Percentiles rank a stretch among this genome's conserved stretches.
Conservation (phyloP, 2,888 invertebrate genomes). For the Nemoura dubitans region DNA sequence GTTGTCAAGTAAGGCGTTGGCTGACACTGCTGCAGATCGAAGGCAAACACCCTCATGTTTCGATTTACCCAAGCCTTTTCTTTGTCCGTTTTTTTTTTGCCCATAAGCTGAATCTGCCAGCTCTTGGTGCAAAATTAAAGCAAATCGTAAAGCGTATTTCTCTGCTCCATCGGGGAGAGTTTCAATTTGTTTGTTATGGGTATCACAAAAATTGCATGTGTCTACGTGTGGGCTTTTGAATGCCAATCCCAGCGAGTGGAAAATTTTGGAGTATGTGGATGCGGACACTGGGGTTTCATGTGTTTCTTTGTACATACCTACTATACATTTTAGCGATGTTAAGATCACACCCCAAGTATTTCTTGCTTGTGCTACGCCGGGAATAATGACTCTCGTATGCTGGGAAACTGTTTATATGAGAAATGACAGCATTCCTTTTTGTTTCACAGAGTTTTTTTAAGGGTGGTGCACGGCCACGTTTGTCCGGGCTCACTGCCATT, state of each 20-base stretch:
- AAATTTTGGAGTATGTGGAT: slow-evolving; percentile 19
- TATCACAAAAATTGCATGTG: slow-evolving; percentile 38
- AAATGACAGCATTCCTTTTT: not conserved
- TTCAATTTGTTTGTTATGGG: slow-evolving; percentile 15
- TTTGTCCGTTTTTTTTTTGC: slow-evolving; percentile 36
- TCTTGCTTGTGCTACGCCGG: not conserved
- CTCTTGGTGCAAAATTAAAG: slow-evolving; percentile 26
- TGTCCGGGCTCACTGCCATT: slow-evolving; percentile 15
- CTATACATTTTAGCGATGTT: slow-evolving; percentile 28
- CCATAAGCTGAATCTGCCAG: slow-evolving; percentile 29
- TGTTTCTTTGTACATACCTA: slow-evolving; percentile 15
- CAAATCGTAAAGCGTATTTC: slow-evolving; percentile 19
- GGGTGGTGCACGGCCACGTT: not conserved
- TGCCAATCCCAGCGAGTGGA: slow-evolving; percentile 1
- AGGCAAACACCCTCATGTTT: slow-evolving; percentile 15
- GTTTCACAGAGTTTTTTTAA: not conserved
- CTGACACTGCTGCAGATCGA: slow-evolving; percentile 41
- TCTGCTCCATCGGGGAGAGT: slow-evolving; percentile 25
- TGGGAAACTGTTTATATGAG: slow-evolving; percentile 28
- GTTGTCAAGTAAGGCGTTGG: slow-evolving; percentile 40
- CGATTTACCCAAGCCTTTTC: slow-evolving; percentile 3
- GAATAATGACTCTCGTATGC: slow-evolving; percentile 40
- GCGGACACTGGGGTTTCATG: slow-evolving; percentile 13
- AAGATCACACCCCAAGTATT: slow-evolving; percentile 37
- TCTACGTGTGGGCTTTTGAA: slow-evolving; percentile 40